Base-by-base conservation (phyloP, 2,888 invertebrate species). In the Agelastica alni region DNA sequence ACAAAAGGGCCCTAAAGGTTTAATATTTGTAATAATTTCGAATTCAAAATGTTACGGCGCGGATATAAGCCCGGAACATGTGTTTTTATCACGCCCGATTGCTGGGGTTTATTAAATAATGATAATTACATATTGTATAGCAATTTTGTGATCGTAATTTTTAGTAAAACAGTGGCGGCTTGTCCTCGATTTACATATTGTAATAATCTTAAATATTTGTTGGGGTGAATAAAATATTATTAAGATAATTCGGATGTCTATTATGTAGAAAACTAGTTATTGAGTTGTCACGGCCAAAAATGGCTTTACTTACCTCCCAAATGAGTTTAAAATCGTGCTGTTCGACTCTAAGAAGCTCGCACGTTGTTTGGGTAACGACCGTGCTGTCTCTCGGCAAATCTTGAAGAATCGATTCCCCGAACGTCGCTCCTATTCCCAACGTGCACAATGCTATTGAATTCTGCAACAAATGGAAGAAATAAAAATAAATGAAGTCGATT, bases 291-390 rank as follows among this genome's bases (percentile, higher is more conserved):
- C n/a, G n/a, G n/a, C n/a, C n/a, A n/a, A n/a, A n/a, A n/a, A n/a
- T n/a, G n/a, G n/a, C n/a, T n/a, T n/a, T n/a, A n/a, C 82, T 79
- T 78, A 89, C 89, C 85, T 89, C 87, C 86, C 88, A 89, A 66
- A 90, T 83, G 60, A 86, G 80, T 68, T 85, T 84, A 77, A 90
- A 88, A 77, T 89, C 89, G 67, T 85, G 84, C 73, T 88, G 86
- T 73, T 88, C 88, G 45, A 90, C 86, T 53, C 89, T 79, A 26
- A 90, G 80, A 53, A 90, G 79, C 74, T 89, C 88, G 69, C 88
- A 88, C 61, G 85, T 85, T 62, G 88, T 87, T 70, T 84, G 83
- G 41, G 89, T 89, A 60, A 88, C 82, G 52, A 88, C 86, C 26
- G 88, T 88, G 63, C 84, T 84, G 66, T 86, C 85, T 60, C 88